Evolutionary conservation across 2,888 invertebrate genomes (phyloP), one percentile per base, ranked within the genome.

Genomic region (Caenorhabditis parvicauda): DNA sequence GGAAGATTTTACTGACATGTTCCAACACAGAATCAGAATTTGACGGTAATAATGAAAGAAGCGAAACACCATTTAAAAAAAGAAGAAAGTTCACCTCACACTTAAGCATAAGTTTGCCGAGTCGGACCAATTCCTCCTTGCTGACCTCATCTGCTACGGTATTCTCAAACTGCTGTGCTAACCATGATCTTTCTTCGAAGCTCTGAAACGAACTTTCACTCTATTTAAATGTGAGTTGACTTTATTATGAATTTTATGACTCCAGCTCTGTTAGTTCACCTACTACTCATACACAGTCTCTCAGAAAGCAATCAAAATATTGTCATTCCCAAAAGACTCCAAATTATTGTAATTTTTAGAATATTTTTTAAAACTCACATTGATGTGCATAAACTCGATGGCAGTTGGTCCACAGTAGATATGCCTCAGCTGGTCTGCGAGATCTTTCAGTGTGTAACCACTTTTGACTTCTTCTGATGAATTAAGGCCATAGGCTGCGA

Each of bases 331-430:
- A n/a, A 17, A 19, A 12, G 42, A 12, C 22, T 14, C 19, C 9
- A 19, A n/a, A 22, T 17, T 14, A 25, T 48, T 1, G 52, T 14
- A 14, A 54, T 56, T 53, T n/a, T 12, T 12, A 37, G 5, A 28
- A 21, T 37, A 12, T n/a, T 19, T 14, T 41, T 32, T 19, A 6
- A n/a, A 24, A 51, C 53, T n/a, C 35, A 67, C 70, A 57, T 70
- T 68, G 19, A 79, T 61, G 42, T 80, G 80, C 79, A 77, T 77
- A 47, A 80, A 80, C 52, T 80, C 80, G 21, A 70, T 65, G 3
- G 76, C 72, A 17, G 77, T 62, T 21, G 72, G 71, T 17, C 76
- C 75, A 47, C 76, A 80, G 56, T 80, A 80, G 21, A 68, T 54
- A 1, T 52, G 44, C 35, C 63, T 60, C 19, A 79, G 60, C 27